A percentile compares a stretch with the other conserved stretches of the same genome.
These are phyloP conservation scores for Siphamia tubifer DNA, from an alignment of 2,113 vertebrate species.

Conservation along the genomic window DNA sequence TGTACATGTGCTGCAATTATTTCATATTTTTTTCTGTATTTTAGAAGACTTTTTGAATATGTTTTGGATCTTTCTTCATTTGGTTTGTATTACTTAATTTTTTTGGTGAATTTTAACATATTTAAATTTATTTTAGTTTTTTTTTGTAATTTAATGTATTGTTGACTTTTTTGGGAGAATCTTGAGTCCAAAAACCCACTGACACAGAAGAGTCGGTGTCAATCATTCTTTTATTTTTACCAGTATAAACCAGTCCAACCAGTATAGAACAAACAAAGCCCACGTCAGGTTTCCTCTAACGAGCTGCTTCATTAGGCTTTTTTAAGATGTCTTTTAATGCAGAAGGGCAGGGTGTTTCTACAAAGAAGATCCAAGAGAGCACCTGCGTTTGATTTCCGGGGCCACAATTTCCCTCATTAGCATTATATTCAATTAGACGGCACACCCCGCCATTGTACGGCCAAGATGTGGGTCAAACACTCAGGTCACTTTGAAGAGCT, in stretches of 20 bases:
- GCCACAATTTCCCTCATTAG: conserved; percentile 60
- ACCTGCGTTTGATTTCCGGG: conserved; percentile 61
- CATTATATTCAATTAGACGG: conserved; percentile 56
- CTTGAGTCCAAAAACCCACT: too few species aligned
- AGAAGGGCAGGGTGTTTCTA: conserved; percentile 30
- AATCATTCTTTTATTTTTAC: conserved; percentile 12
- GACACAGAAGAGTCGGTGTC: too few species aligned
- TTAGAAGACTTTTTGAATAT: too few species aligned
- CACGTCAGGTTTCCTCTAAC: conserved; percentile 2
- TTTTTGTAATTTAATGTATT: too few species aligned
- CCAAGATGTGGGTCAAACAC: conserved; percentile 49
- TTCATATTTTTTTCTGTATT: too few species aligned
- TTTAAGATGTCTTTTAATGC: conserved; percentile 51
- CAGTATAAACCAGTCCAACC: too few species aligned
- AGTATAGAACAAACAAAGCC: conserved; percentile 32
- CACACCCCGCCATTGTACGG: conserved; percentile 34
- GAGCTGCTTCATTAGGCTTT: conserved; percentile 26
- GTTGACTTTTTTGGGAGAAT: too few species aligned
- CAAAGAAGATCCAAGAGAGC: conserved; percentile 54
- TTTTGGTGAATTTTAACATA: too few species aligned
- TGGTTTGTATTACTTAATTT: too few species aligned
- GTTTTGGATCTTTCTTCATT: too few species aligned
- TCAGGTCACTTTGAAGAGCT: conserved; percentile 55
- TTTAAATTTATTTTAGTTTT: too few species aligned
- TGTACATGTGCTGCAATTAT: too few species aligned